Percentiles rank a stretch among this genome's conserved stretches.
These are phyloP conservation scores for Collichthys lucidus DNA, from an alignment of 2,113 vertebrate species.

Conservation along the genomic window DNA sequence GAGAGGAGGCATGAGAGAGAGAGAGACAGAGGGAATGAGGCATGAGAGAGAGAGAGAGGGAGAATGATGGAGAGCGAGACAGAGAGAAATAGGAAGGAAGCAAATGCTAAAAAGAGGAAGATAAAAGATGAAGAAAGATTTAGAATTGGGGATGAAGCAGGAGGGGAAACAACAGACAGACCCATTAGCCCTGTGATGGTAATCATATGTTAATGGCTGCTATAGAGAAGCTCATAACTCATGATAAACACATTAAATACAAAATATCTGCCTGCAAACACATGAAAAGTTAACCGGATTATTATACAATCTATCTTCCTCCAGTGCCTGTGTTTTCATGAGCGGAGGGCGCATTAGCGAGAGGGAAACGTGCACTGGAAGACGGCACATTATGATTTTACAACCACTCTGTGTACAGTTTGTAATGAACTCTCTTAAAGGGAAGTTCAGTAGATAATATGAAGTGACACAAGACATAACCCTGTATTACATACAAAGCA, in stretches of 20 bases:
- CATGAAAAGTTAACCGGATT: slow-evolving; percentile 72
- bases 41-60: no score
- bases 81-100: slow-evolving; percentile 15
- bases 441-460: slow-evolving; percentile 38
- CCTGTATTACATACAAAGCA: slow-evolving; percentile 36
- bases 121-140: slow-evolving; percentile 54
- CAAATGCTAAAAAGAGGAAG: slow-evolving; percentile 35
- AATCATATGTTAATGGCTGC: slow-evolving; percentile 77
- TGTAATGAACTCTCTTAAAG: slow-evolving; percentile 55
- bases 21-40: slow-evolving; percentile 8
- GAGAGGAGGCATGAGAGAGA: slow-evolving; percentile 18
- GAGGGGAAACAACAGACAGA: slow-evolving; percentile 62
- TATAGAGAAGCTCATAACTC: slow-evolving; percentile 73
- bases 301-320: slow-evolving; percentile 70
- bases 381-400: slow-evolving; percentile 57
- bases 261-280: slow-evolving; percentile 73
- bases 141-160: slow-evolving; percentile 34
- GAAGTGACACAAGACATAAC: background rate
- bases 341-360: slow-evolving; percentile 58
- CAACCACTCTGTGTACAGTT: slow-evolving; percentile 39
- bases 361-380: slow-evolving; percentile 38
- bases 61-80: slow-evolving; percentile 22
- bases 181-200: slow-evolving; percentile 73
- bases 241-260: slow-evolving; percentile 77
- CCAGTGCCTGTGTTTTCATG: slow-evolving; percentile 40